A percentile compares a stretch with the other conserved stretches of the same genome.
phyloP scores from a whole-genome alignment of 2,113 vertebrate genomes.

The Apus apus region DNA sequence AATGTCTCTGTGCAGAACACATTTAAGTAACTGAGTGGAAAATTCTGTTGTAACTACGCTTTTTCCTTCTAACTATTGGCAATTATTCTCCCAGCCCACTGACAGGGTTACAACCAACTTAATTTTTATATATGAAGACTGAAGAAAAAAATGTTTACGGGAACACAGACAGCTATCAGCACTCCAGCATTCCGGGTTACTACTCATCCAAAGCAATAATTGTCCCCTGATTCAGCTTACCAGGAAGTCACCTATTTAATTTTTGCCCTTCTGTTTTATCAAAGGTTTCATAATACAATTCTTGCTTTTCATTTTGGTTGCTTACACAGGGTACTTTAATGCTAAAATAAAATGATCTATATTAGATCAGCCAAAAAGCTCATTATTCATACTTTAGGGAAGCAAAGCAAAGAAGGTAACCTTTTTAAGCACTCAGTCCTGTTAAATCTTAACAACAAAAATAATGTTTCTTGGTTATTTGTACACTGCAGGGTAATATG shows the following conservation, averaged over 20 bases:
- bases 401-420: background rate
- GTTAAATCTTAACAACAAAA: slow-evolving; percentile 34
- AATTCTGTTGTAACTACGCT: background rate
- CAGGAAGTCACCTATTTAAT: background rate
- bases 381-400: background rate
- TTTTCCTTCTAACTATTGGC: background rate
- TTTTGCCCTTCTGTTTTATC: background rate
- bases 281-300: background rate
- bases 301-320: slow-evolving; percentile 15
- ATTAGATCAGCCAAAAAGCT: background rate
- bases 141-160: fast-evolving
- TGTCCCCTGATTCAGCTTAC: background rate
- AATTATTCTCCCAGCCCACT: background rate
- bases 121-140: background rate
- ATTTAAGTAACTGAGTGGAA: slow-evolving; percentile 10
- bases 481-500: background rate
- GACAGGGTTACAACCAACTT: background rate
- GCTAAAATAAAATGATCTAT: background rate
- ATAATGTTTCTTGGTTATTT: background rate
- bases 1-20: slow-evolving; percentile 2
- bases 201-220: background rate
- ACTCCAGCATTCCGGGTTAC: background rate
- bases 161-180: background rate
- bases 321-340: background rate
- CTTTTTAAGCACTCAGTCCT: background rate